These are phyloP conservation scores for Theristus sp. DNA, from an alignment of 2,888 invertebrate genomes.

Conservation along the genomic window DNA sequence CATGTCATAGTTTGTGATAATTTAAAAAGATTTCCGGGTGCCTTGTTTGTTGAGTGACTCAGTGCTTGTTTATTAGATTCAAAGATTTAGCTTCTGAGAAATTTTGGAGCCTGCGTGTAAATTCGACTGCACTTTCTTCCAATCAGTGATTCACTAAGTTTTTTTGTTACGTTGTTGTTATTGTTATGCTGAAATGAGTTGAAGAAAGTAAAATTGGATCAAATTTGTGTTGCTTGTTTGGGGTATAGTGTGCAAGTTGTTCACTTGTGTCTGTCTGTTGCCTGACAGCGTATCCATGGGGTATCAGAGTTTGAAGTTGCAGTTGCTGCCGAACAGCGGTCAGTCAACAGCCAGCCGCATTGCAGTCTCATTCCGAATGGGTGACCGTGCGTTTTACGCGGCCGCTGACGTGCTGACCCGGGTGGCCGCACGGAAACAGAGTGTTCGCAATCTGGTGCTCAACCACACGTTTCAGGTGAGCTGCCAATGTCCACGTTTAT, in stretches of 20 bases:
- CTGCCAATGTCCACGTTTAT: no score
- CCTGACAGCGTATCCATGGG: no score
- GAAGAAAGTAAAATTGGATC: not conserved
- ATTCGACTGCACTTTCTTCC: not conserved
- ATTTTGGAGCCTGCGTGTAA: not conserved
- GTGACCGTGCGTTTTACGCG: not conserved
- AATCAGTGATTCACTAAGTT: not conserved
- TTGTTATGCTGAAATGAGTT: no score
- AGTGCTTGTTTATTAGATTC: no score
- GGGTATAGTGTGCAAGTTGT: no score
- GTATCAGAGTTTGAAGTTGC: no score
- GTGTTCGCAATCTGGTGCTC: conserved; percentile 3
- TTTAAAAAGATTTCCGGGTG: not conserved
- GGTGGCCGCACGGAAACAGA: not conserved
- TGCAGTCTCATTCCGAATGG: no score
- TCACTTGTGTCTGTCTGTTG: no score
- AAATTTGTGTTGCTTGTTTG: no score
- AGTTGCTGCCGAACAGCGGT: no score
- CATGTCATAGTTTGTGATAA: not conserved
- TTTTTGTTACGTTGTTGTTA: not conserved
- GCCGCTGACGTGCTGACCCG: not conserved
- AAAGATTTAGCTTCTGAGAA: not conserved
- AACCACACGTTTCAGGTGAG: no score
- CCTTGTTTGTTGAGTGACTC: not conserved
- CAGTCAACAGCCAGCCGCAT: no score